Evolutionary conservation across 2,113 vertebrate genomes (phyloP).

Genomic region (Onychostruthus taczanowskii): DNA sequence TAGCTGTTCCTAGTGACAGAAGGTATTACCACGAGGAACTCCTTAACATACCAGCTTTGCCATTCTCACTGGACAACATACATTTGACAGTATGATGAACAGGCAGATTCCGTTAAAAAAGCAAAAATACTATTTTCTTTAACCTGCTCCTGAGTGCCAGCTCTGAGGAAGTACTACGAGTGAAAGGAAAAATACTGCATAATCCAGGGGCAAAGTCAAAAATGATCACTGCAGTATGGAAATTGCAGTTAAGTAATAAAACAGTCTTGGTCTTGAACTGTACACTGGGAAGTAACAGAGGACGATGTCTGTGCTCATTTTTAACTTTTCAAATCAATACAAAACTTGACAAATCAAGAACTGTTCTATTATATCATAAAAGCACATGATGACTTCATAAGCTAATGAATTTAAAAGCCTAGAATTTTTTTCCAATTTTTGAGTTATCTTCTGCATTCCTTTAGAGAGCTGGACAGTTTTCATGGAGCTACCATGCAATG

Average conservation of each 20-base stretch:
- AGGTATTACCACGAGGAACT: background rate
- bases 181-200: background rate
- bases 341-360: background rate
- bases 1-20: constrained; percentile 11
- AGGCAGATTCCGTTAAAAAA: background rate
- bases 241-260: constrained; percentile 20
- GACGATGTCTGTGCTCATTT: background rate
- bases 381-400: background rate
- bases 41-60: background rate
- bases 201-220: constrained; percentile 38
- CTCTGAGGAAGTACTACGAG: background rate
- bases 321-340: background rate
- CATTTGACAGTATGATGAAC: background rate
- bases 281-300: background rate
- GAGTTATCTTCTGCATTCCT: background rate
- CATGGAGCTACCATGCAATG: background rate
- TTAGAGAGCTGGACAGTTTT: background rate
- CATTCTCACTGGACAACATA: background rate
- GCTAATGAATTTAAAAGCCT: background rate
- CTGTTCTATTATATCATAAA: fast-evolving
- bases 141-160: background rate
- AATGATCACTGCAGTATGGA: background rate
- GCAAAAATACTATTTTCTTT: background rate
- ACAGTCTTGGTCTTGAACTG: background rate
- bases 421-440: background rate